A percentile compares a stretch with the other conserved stretches of the same genome.
These are phyloP conservation scores for Pogonus chalceus DNA, from an alignment of 1,140 invertebrate species.

Conservation along the genomic window DNA sequence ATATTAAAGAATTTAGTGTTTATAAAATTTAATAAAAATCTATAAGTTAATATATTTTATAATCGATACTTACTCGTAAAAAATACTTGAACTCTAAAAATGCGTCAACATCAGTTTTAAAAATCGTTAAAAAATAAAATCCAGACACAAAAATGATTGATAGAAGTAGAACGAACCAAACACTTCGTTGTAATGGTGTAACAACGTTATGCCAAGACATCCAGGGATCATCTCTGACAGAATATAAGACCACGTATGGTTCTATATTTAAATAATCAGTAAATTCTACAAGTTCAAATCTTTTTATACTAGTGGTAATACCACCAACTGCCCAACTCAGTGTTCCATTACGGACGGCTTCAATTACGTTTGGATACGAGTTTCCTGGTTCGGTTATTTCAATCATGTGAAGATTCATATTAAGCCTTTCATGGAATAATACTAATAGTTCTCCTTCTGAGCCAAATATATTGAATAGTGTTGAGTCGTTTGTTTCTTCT, in stretches of 20 bases:
- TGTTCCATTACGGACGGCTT: background rate
- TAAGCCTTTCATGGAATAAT: background rate
- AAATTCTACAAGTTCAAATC: background rate
- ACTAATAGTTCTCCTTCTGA: background rate
- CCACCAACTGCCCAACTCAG: background rate
- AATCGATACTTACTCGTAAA: background rate
- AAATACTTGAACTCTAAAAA: background rate
- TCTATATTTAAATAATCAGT: background rate
- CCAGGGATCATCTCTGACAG: background rate
- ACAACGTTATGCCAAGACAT: background rate
- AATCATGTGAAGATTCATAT: background rate
- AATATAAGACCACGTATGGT: background rate
- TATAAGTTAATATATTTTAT: no score
- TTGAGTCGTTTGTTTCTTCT: background rate
- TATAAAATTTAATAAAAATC: no score
- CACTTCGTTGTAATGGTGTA: background rate
- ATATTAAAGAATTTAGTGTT: no score
- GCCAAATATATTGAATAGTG: background rate
- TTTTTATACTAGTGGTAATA: background rate
- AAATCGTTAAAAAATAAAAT: background rate
- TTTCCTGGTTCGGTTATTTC: background rate
- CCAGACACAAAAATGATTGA: background rate
- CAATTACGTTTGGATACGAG: background rate
- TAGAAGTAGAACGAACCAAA: background rate
- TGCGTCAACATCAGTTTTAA: background rate